Evolutionary conservation across 2,797 vertebrate genomes (phyloP).

Genomic region (Anguilla anguilla): DNA sequence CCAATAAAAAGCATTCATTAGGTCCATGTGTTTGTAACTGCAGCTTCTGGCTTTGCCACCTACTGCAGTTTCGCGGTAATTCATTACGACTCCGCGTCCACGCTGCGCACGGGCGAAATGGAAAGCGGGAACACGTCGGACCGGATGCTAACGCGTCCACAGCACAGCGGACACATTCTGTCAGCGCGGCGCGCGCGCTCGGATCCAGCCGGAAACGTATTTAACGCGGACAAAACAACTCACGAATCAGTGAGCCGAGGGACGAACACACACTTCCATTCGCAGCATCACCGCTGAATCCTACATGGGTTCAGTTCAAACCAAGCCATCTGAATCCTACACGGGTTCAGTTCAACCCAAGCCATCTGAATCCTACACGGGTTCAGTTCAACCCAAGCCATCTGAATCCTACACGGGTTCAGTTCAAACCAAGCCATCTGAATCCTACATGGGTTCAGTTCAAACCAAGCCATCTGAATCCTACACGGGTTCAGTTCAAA

Average conservation of each 20-base stretch:
- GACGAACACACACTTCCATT: background rate
- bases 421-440: too few species aligned
- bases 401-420: too few species aligned
- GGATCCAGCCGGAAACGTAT: background rate
- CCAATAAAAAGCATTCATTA: slow-evolving; percentile 15
- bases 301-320: background rate
- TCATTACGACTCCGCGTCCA: background rate
- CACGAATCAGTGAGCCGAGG: background rate
- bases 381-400: too few species aligned
- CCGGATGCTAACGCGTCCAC: background rate
- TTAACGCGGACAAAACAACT: background rate
- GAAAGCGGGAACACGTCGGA: background rate
- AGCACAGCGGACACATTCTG: background rate
- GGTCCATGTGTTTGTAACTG: background rate
- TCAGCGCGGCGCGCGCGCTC: background rate
- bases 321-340: background rate
- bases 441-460: too few species aligned
- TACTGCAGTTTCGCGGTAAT: slow-evolving; percentile 12
- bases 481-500: too few species aligned
- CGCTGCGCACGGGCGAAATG: background rate
- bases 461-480: too few species aligned
- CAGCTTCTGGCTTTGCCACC: background rate
- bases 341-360: too few species aligned
- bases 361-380: too few species aligned
- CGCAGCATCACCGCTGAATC: background rate